A percentile compares a stretch with the other conserved stretches of the same genome.
Evolutionary conservation across 2,888 invertebrate genomes (phyloP).

Genomic region (Drosophila multiciliata): DNA sequence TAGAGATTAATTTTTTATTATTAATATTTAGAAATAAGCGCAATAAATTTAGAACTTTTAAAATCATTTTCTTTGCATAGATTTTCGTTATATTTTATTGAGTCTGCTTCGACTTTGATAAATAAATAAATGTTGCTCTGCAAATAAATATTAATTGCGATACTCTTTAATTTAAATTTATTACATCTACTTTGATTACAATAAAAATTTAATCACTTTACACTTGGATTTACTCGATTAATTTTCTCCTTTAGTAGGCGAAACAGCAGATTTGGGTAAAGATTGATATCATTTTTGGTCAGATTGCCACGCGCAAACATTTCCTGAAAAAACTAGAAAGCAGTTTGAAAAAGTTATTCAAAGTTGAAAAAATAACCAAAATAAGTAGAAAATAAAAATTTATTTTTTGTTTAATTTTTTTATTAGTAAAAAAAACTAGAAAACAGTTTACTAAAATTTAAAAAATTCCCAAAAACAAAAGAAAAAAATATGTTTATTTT

Average conservation of each 20-base stretch:
- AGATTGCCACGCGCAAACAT: slow-evolving; percentile 62
- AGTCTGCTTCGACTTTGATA: neutral
- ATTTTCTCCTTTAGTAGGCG: slow-evolving; percentile 29
- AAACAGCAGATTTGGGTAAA: slow-evolving; percentile 53
- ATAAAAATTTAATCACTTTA: neutral
- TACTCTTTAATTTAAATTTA: neutral
- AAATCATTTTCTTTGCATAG: neutral
- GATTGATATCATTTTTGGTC: slow-evolving; percentile 64
- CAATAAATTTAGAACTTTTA: neutral
- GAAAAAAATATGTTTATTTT: too few relatives aligned
- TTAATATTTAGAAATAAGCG: neutral
- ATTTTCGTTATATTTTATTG: neutral
- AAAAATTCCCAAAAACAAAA: fast-evolving
- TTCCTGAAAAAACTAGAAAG: slow-evolving; percentile 52
- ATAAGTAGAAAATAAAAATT: neutral
- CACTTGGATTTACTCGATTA: neutral
- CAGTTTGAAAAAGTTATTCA: neutral
- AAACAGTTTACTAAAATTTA: neutral
- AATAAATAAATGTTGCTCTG: neutral
- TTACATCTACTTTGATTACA: neutral
- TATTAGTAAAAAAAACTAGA: slow-evolving; percentile 51
- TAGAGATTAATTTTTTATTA: neutral
- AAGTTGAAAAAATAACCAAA: neutral
- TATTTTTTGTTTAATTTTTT: neutral
- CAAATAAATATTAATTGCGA: neutral